These are phyloP conservation scores for Mormyrops attenuatus DNA, from an alignment of 2,797 vertebrate species.

Conservation along the genomic window DNA sequence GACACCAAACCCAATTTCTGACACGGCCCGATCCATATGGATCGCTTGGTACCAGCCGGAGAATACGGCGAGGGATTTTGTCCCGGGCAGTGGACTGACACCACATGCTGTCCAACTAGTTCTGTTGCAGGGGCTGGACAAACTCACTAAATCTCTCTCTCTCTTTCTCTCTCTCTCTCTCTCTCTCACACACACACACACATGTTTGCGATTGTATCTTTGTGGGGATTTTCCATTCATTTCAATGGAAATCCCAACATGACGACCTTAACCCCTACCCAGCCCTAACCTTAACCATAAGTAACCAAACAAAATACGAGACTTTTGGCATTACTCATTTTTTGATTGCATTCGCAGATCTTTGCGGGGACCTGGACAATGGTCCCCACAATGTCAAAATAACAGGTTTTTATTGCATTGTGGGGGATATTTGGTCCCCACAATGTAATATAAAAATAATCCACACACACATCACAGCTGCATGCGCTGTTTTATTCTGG, in stretches of 20 bases:
- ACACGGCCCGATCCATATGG: neutral
- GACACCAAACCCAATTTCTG: neutral
- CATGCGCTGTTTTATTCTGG: neutral
- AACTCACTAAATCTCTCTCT: neutral
- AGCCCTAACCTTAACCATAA: neutral
- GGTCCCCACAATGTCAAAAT: too few relatives aligned
- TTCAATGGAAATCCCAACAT: neutral
- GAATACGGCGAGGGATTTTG: neutral
- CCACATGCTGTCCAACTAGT: neutral
- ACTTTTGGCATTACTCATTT: neutral
- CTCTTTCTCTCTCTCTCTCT: too few relatives aligned
- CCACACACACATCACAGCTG: conserved; percentile 9
- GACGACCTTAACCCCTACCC: neutral
- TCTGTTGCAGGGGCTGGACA: conserved; percentile 8
- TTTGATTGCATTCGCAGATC: neutral
- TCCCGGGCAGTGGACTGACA: neutral
- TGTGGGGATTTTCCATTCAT: neutral
- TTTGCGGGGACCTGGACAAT: neutral
- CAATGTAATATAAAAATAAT: neutral
- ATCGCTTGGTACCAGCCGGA: neutral
- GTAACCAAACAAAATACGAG: neutral
- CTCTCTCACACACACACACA: neutral
- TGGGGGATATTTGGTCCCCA: neutral
- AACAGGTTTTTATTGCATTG: too few relatives aligned
- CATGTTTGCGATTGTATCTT: too few relatives aligned